Conservation (phyloP, 2,888 invertebrate species). For the Torymus auratus region DNA sequence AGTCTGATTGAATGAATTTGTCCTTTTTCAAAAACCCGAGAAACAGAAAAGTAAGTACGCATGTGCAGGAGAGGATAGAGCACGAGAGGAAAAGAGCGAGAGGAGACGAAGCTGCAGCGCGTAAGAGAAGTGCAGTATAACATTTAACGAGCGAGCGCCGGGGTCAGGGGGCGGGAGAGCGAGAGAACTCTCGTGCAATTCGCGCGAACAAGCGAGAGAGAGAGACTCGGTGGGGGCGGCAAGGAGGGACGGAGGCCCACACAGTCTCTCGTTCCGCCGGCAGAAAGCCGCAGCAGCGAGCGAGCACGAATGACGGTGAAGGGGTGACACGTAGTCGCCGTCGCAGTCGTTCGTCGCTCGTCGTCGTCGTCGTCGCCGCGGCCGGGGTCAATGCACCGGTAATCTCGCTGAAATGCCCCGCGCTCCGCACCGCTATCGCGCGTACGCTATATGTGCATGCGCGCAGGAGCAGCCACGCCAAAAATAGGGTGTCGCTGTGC, state of each 20-base stretch:
- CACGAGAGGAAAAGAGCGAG: slow-evolving; percentile 7
- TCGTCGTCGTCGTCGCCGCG: slow-evolving; percentile 28
- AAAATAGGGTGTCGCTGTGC: slow-evolving; percentile 50
- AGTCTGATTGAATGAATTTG: too few species aligned
- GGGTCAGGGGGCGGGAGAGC: slow-evolving; percentile 37
- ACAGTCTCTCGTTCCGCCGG: slow-evolving; percentile 4
- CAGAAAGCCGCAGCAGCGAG: background rate
- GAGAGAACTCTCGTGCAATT: slow-evolving; percentile 10
- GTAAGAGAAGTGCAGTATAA: slow-evolving; percentile 39
- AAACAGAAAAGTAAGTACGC: background rate
- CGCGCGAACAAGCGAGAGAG: slow-evolving; percentile 18
- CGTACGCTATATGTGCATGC: background rate
- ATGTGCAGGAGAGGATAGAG: background rate
- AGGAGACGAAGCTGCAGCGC: background rate
- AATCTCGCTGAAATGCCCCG: slow-evolving; percentile 72
- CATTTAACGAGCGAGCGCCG: slow-evolving; percentile 51
- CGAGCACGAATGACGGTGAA: slow-evolving; percentile 31
- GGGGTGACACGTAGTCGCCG: slow-evolving; percentile 53
- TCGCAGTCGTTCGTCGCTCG: background rate
- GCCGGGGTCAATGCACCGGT: slow-evolving; percentile 71
- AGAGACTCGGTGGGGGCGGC: slow-evolving; percentile 35
- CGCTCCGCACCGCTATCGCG: slow-evolving; percentile 49
- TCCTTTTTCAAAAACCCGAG: background rate
- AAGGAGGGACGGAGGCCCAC: slow-evolving; percentile 8
- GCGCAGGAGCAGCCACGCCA: slow-evolving; percentile 10